phyloP scores from a whole-genome alignment of 1,140 invertebrate species.

The Aphaenogaster floridana region DNA sequence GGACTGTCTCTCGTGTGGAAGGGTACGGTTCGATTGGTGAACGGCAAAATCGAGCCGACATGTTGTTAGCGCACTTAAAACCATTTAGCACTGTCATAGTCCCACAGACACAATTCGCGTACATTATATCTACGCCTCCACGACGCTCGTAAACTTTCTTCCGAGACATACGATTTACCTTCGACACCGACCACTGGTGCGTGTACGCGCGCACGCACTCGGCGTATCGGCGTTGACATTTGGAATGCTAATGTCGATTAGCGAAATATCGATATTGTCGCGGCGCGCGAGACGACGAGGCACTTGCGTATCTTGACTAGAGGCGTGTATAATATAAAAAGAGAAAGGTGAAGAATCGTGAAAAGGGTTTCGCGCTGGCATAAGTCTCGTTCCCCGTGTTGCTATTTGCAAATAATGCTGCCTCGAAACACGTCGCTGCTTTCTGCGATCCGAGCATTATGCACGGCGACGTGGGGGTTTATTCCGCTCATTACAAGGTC shows the following conservation, averaged over 20 bases:
- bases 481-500: slow-evolving; percentile 45
- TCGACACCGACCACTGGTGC: neutral
- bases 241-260: slow-evolving; percentile 78
- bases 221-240: slow-evolving; percentile 72
- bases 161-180: slow-evolving; percentile 40
- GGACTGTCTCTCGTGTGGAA: slow-evolving; percentile 34
- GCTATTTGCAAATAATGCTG: slow-evolving; percentile 44
- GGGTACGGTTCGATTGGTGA: slow-evolving; percentile 57
- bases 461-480: slow-evolving; percentile 26
- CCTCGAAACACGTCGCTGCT: slow-evolving; percentile 35
- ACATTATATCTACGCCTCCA: slow-evolving; percentile 47
- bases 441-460: slow-evolving; percentile 45
- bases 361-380: neutral
- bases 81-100: slow-evolving; percentile 76
- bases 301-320: slow-evolving; percentile 34
- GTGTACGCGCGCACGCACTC: neutral
- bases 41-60: slow-evolving; percentile 65
- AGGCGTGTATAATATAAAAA: slow-evolving; percentile 19
- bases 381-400: slow-evolving; percentile 15
- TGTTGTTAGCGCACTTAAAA: slow-evolving; percentile 64
- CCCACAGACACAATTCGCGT: slow-evolving; percentile 1
- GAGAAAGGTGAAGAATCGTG: slow-evolving; percentile 31
- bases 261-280: slow-evolving; percentile 71
- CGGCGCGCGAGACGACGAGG: slow-evolving; percentile 15
- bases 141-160: slow-evolving; percentile 73